These are phyloP conservation scores for Zhengitettix transpicula DNA, from an alignment of 2,888 invertebrate genomes.

Conservation along the genomic window DNA sequence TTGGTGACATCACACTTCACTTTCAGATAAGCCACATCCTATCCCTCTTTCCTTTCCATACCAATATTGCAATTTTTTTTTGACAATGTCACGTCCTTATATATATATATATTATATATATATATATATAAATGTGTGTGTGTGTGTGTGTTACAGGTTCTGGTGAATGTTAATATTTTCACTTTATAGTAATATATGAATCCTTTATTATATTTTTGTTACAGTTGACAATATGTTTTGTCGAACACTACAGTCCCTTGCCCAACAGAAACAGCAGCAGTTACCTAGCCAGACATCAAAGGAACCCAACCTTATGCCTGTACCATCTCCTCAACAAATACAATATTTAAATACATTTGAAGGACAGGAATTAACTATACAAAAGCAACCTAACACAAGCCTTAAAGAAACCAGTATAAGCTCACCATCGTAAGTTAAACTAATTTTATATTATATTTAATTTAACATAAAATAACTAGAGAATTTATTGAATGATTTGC, in stretches of 20 bases:
- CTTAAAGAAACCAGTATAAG: slow-evolving; percentile 52
- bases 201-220: slow-evolving; percentile 15
- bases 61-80: too few relatives aligned
- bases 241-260: slow-evolving; percentile 42
- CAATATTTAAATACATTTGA: slow-evolving; percentile 91
- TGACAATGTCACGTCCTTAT: too few relatives aligned
- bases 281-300: slow-evolving; percentile 30
- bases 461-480: background rate
- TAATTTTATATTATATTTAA: background rate
- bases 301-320: slow-evolving; percentile 86
- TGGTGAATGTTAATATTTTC: background rate
- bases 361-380: slow-evolving; percentile 90
- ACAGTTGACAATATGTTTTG: slow-evolving; percentile 45
- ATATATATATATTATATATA: too few relatives aligned
- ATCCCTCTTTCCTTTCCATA: too few relatives aligned
- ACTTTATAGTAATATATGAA: background rate
- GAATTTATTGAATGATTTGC: too few relatives aligned
- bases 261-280: slow-evolving; percentile 38
- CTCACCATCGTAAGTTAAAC: slow-evolving; percentile 53
- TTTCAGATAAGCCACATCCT: too few relatives aligned
- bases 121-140: background rate
- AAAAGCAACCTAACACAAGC: slow-evolving; percentile 87
- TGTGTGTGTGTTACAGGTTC: background rate
- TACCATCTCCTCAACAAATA: slow-evolving; percentile 91
- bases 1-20: too few relatives aligned